Base-by-base conservation (phyloP, 2,888 invertebrate species). In the Phorcus lineatus region DNA sequence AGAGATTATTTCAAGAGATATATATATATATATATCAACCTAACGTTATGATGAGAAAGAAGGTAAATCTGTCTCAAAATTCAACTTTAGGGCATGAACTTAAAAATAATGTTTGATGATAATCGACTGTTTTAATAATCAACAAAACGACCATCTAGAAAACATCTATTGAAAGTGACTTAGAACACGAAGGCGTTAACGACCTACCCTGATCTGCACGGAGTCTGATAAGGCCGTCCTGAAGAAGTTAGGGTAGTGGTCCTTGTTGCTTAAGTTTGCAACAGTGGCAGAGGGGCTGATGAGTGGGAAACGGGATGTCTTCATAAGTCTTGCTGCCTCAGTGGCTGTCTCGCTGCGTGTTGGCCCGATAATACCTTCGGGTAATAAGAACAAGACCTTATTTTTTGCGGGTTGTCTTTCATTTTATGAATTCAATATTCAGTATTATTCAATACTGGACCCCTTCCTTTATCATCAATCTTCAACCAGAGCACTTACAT, bases 301-400 rank as follows among this genome's bases (percentile, higher is more conserved):
- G n/a, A 90, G 85, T 3, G 90, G 90, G 17, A 90, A 79, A 7
- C 80, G 75, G 2, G 83, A 84, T 6, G 81, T 84, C 2, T 80
- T 75, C 24, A 89, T 67, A 7, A 86, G 79, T 28, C 86, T 83
- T n/a, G 87, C 78, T 54, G 89, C 85, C 22, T 84, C 84, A 31
- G 83, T 75, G 0, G 89, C 84, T 4, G 88, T 86, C 17, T 81
- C 82, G 76, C 88, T 90, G 7, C 84, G 78, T 11, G 88, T 85
- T 1, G 89, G 85, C 0, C 89, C 90, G n/a, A 90, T 79, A 13
- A 91, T 82, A 62, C 90, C 91, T 91, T 80, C 3, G 78, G 7
- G 47, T 47, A 80, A 70, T 19, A 79, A 22, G 16, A 62, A 17
- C 11, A 7, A 57, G n/a, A 24, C 11, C 1, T 7, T 4, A 24